Evolutionary conservation across 2,113 vertebrate genomes (phyloP), one percentile per base, ranked within the genome.

Genomic region (Corydoras maculifer): DNA sequence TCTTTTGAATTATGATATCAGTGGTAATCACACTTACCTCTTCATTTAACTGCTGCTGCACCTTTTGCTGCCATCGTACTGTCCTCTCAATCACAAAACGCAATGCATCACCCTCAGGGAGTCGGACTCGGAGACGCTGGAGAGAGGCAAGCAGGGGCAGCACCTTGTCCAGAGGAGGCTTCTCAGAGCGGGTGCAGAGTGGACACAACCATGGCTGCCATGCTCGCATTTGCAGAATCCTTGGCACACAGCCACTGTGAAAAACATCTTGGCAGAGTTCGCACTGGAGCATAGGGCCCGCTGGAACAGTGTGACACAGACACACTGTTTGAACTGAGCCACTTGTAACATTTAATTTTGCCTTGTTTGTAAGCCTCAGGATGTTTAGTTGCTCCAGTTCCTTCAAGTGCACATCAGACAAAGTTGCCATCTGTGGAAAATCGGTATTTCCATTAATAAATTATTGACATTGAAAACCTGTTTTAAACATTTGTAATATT

Each of bases 11-110:
- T 43, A 2, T 43, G 35, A 43, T 5, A 43, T 43, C 35, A 43
- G 35, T 43, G 35, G 7, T 4, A 43, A 43, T 43, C 35, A 43
- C 35, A 2, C 74, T 61, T 58, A 82, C 81, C 58, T 78, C 73
- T 55, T 43, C 70, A 79, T 76, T 78, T 14, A 91, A 82, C 80
- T 78, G 84, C 73, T 82, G 94, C 77, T 94, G 94, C 59, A 94
- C 92, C 75, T 88, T 88, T 85, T 94, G 94, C 79, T 99, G 97
- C 97, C 97, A 99, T 81, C 83, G 91, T 83, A 98, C 94, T 66
- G 97, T 98, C 83, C 95, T 90, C 86, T 99, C 96, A 3, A 98
- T 97, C 86, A 98, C 85, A 49, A 94, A 99, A 49, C 94, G 93
- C 58, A 99, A 85, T 1, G 96, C 97, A 0, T 98, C 94, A 1